Evolutionary conservation across 2,113 vertebrate species (phyloP), one percentile per base, ranked within the genome.

Genomic region (Festucalex cinctus): DNA sequence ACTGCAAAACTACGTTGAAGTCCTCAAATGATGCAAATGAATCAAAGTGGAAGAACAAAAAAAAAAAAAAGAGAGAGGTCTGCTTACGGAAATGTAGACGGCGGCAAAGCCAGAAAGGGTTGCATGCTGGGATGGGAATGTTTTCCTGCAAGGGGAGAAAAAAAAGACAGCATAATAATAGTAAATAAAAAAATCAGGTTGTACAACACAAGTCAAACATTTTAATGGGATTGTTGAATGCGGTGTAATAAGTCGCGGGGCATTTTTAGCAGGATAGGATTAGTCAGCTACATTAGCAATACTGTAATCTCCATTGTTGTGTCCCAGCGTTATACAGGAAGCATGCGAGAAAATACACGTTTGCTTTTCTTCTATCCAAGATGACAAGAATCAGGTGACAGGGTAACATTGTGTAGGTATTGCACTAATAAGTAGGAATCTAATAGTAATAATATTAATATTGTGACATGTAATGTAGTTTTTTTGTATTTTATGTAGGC

Each of bases 121-220:
- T 43, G 97, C 96, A 36, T 99, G 97, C 90, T 99, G 97, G 65
- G 96, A 99, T 0, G 96, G 97, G 86, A 99, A 99, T 8, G 95
- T 98, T 90, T 98, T 98, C 93, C 97, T 99, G 90, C 90, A 68
- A 62, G 75, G 64, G n/a, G 39, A 56, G 80, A 17, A 74, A 81
- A n/a, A 83, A 19, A 51, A 32, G 36, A 19, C 1, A 69, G 46
- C 46, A 5, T n/a, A 49, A 49, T 10, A 9, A 24, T 9, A 53
- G 20, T 53, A 22, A 53, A 53, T 53, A 13, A 28, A 56, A 28
- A 28, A 44, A 14, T 12, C 24, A 26, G 24, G 53, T 24, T 56
- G 22, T 56, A 56, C 53, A 56, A 56, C 24, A 56, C 35, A 49
- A 61, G 16, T 44, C 7, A 46, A 51, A 35, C 24, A 16, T 62